A percentile compares a stretch with the other conserved stretches of the same genome.
These are phyloP conservation scores for Macrophya alboannulata DNA, from an alignment of 2,888 invertebrate genomes.

Conservation along the genomic window DNA sequence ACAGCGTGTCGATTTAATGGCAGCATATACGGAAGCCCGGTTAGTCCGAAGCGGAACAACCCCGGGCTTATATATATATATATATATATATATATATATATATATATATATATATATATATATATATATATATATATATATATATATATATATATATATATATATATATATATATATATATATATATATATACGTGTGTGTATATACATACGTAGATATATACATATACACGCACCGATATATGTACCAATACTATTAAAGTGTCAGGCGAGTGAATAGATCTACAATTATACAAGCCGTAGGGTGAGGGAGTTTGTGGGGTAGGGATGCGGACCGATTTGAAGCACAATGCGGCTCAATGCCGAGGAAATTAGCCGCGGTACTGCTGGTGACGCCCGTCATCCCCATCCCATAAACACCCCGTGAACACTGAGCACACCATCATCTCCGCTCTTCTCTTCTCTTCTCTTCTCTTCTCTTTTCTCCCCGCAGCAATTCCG, in stretches of 20 bases:
- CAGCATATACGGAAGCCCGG: conserved; percentile 31
- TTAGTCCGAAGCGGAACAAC: conserved; percentile 46
- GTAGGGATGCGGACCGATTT: conserved; percentile 72
- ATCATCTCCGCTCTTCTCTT: conserved; percentile 56
- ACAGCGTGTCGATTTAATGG: conserved; percentile 58
- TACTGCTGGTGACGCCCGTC: conserved; percentile 77
- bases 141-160: background rate
- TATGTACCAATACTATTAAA: conserved; percentile 19
- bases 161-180: background rate
- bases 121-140: background rate
- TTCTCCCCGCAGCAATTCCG: conserved; percentile 57
- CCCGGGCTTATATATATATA: background rate
- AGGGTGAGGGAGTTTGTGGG: conserved; percentile 35
- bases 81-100: background rate
- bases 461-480: conserved; percentile 29
- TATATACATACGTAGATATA: background rate
- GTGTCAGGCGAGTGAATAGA: conserved; percentile 45
- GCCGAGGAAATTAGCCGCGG: conserved; percentile 78
- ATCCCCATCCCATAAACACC: conserved; percentile 65
- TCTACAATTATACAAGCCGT: conserved; percentile 53
- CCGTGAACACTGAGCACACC: conserved; percentile 55
- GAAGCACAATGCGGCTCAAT: conserved; percentile 78
- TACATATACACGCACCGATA: background rate
- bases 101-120: background rate
- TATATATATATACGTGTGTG: background rate